Conservation (phyloP, 2,797 vertebrate species). For the Acrossocheilus wenchowensis region DNA sequence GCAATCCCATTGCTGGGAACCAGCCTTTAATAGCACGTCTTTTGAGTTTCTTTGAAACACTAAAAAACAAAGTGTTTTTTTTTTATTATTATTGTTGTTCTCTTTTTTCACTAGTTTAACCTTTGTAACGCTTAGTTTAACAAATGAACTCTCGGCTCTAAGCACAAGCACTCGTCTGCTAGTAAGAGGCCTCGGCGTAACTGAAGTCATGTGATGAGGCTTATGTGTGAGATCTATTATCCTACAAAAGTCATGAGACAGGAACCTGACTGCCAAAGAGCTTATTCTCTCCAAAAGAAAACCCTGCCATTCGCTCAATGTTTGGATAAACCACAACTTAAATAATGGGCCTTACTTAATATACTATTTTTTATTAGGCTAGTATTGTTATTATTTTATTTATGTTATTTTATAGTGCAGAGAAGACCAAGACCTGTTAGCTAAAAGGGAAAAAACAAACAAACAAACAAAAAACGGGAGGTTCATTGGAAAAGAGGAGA, state of each 20-base stretch:
- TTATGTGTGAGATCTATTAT: background rate
- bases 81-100: background rate
- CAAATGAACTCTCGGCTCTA: background rate
- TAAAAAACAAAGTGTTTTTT: background rate
- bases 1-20: too few relatives aligned
- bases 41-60: background rate
- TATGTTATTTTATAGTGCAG: background rate
- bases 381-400: background rate
- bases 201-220: conserved; percentile 36
- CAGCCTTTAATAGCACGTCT: background rate
- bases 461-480: background rate
- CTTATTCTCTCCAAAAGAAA: background rate
- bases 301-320: background rate
- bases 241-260: conserved; percentile 56
- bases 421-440: background rate
- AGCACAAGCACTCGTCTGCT: background rate
- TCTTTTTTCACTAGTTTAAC: background rate
- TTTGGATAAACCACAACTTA: background rate
- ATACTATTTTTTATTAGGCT: too few relatives aligned
- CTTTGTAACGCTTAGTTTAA: background rate
- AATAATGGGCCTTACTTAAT: background rate
- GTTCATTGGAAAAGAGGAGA: background rate
- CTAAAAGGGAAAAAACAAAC: background rate
- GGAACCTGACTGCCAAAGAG: conserved; percentile 11
- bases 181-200: background rate